Evolutionary conservation across 2,113 vertebrate genomes (phyloP).

Genomic region (Fulica atra): DNA sequence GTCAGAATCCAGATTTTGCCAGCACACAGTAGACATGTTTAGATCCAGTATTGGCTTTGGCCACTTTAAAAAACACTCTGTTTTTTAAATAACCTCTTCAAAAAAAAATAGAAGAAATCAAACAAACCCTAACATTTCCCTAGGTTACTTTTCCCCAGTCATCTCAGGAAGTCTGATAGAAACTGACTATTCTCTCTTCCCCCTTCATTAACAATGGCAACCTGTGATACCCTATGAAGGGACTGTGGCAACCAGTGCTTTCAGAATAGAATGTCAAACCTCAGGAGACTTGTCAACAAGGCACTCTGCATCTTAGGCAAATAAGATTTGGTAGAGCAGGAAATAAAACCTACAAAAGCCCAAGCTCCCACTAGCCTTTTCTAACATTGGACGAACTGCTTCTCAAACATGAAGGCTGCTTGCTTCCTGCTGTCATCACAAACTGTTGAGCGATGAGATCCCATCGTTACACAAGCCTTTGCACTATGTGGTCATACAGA

Average conservation of each 20-base stretch:
- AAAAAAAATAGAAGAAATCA: background rate
- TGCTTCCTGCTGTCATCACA: background rate
- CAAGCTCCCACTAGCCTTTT: background rate
- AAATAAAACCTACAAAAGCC: background rate
- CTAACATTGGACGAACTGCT: background rate
- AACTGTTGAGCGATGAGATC: background rate
- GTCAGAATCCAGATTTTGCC: background rate
- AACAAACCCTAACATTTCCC: background rate
- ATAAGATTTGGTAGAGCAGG: background rate
- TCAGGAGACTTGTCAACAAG: background rate
- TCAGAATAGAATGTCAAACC: background rate
- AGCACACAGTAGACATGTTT: background rate
- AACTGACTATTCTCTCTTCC: background rate
- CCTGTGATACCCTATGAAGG: background rate
- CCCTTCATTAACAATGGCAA: background rate
- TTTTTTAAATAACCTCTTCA: background rate
- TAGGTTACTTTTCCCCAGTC: background rate
- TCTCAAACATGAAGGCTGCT: background rate
- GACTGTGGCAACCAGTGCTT: accelerated
- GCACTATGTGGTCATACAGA: background rate
- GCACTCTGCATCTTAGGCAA: background rate
- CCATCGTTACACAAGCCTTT: background rate
- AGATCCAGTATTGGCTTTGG: background rate
- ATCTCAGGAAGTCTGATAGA: background rate
- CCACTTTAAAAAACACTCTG: background rate